phyloP scores from a whole-genome alignment of 1,140 invertebrate genomes.

The Fopius arisanus region DNA sequence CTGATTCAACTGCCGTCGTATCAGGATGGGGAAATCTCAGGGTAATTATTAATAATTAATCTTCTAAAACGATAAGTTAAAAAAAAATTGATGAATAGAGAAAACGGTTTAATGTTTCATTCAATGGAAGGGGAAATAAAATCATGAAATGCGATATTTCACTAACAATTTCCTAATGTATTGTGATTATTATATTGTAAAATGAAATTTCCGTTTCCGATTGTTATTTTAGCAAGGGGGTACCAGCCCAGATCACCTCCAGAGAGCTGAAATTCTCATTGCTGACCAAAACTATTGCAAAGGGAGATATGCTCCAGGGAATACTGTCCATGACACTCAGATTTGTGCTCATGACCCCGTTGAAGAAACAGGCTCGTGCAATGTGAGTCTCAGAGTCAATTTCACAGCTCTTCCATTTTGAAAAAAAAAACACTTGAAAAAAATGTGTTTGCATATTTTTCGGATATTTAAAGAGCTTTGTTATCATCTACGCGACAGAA shows the following conservation, averaged over 20 bases:
- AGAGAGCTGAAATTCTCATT: conserved; percentile 22
- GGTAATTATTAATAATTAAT: not conserved
- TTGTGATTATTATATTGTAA: not conserved
- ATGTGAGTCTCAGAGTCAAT: conserved; percentile 17
- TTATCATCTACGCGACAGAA: not conserved
- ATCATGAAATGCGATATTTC: too few relatives aligned
- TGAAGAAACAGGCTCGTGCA: conserved; percentile 22
- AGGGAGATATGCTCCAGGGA: not conserved
- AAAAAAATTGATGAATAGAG: not conserved
- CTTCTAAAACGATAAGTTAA: too few relatives aligned
- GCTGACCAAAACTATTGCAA: conserved; percentile 22
- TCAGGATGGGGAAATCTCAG: conserved; percentile 30
- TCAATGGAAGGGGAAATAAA: too few relatives aligned
- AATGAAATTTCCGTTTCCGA: not conserved
- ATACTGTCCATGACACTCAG: conserved; percentile 30
- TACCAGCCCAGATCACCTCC: conserved; percentile 17
- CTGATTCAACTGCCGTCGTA: conserved; percentile 10
- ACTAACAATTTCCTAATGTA: not conserved
- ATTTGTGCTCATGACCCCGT: conserved; percentile 30
- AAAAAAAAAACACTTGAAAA: not conserved
- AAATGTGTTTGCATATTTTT: too few relatives aligned
- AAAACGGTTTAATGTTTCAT: not conserved
- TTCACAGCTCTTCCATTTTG: not conserved
- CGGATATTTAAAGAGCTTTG: too few relatives aligned
- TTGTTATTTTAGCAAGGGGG: not conserved